These are phyloP conservation scores for Trochalopteron elliotii DNA, from an alignment of 2,113 vertebrate genomes.

Conservation along the genomic window DNA sequence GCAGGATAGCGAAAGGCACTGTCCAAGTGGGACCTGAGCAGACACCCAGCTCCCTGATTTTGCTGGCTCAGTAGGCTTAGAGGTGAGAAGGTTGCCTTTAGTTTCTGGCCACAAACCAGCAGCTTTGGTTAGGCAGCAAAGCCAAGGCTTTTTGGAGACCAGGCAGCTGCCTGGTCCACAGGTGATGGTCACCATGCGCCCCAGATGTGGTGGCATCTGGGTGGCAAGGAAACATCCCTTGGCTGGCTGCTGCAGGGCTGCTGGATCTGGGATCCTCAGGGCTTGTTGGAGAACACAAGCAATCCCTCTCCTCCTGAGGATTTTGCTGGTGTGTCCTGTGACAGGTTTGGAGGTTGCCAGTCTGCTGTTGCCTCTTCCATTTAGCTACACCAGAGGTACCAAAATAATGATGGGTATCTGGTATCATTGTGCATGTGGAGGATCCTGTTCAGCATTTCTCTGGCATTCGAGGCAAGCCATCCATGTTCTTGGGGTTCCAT, in stretches of 20 bases:
- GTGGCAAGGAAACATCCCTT: neutral
- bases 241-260: neutral
- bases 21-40: neutral
- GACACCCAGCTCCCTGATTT: neutral
- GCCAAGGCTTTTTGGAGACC: neutral
- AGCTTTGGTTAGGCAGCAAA: neutral
- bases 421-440: neutral
- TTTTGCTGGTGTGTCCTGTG: neutral
- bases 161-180: neutral
- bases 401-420: accelerated
- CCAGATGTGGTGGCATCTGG: neutral
- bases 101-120: neutral
- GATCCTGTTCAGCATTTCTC: neutral
- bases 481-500: neutral
- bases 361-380: neutral
- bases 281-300: neutral
- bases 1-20: neutral
- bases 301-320: neutral
- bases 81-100: neutral
- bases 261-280: neutral
- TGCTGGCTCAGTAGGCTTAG: neutral
- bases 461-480: neutral
- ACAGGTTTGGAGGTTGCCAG: neutral
- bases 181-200: neutral
- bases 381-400: neutral